phyloP scores from a whole-genome alignment of 2,113 vertebrate genomes.

The Lonchura striata region DNA sequence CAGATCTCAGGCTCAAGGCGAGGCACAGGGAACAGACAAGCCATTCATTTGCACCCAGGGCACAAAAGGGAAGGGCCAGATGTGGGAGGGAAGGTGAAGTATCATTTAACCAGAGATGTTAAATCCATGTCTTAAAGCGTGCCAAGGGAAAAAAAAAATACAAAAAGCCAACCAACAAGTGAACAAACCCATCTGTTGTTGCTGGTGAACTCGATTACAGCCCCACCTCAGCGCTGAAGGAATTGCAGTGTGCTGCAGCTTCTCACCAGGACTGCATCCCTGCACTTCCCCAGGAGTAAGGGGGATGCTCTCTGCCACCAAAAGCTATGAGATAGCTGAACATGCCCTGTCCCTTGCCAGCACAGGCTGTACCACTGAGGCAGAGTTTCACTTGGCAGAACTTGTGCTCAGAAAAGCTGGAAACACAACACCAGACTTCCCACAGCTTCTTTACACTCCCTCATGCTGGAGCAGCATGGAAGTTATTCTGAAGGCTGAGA shows the following conservation, averaged over 20 bases:
- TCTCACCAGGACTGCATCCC: not conserved
- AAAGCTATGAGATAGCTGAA: not conserved
- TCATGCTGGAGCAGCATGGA: not conserved
- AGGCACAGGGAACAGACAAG: not conserved
- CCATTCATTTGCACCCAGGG: constrained; percentile 9
- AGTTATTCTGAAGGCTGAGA: not conserved
- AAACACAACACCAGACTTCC: not conserved
- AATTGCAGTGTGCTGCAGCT: not conserved
- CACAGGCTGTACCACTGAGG: not conserved
- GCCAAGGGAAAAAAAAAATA: not conserved
- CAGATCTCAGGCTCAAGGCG: not conserved
- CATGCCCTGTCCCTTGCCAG: not conserved
- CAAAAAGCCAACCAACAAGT: not conserved
- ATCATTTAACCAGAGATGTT: constrained; percentile 15
- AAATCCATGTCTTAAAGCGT: not conserved
- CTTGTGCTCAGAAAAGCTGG: not conserved
- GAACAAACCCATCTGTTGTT: constrained; percentile 25
- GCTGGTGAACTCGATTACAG: not conserved
- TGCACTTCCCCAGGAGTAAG: not conserved
- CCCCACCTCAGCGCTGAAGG: not conserved
- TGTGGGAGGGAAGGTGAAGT: constrained; percentile 26
- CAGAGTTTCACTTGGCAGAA: not conserved
- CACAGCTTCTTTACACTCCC: not conserved
- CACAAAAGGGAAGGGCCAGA: constrained; percentile 22
- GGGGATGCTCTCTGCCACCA: not conserved